A percentile compares a stretch with the other conserved stretches of the same genome.
phyloP scores from a whole-genome alignment of 2,888 invertebrate genomes.

The Aricia artaxerxes region DNA sequence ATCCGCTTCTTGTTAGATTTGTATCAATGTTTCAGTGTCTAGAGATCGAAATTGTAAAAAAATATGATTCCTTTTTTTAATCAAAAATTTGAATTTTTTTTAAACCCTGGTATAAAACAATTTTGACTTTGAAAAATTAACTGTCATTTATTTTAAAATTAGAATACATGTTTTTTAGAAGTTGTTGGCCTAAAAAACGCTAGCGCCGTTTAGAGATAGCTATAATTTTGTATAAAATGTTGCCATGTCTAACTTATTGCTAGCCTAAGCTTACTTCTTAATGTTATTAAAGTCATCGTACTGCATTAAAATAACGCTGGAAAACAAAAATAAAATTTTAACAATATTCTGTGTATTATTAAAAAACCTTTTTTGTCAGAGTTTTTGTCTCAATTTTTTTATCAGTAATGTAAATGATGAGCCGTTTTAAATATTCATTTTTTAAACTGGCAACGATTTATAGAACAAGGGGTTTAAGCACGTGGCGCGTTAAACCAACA shows the following conservation, averaged over 20 bases:
- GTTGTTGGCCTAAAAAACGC: neutral
- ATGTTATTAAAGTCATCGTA: conserved; percentile 73
- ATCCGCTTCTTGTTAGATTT: conserved; percentile 28
- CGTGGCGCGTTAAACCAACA: conserved; percentile 34
- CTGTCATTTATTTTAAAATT: neutral
- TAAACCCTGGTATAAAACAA: neutral
- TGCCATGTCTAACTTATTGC: conserved; percentile 62
- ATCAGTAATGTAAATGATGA: neutral
- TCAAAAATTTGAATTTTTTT: neutral
- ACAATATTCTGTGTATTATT: conserved; percentile 40
- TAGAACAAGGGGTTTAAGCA: conserved; percentile 10
- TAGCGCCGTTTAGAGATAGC: conserved; percentile 31
- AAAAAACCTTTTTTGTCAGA: neutral
- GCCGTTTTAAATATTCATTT: neutral
- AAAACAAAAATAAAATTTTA: conserved; percentile 59
- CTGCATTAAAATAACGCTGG: conserved; percentile 64
- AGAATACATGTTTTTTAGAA: neutral
- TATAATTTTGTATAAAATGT: conserved; percentile 48
- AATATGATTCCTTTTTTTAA: neutral
- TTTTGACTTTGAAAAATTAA: neutral
- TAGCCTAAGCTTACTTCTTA: conserved; percentile 74
- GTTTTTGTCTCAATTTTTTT: neutral
- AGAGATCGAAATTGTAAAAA: neutral
- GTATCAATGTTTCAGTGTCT: conserved; percentile 27
- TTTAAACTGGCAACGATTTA: neutral